These are phyloP conservation scores for Lordiphosa clarofinis DNA, from an alignment of 1,140 invertebrate species.

Conservation along the genomic window DNA sequence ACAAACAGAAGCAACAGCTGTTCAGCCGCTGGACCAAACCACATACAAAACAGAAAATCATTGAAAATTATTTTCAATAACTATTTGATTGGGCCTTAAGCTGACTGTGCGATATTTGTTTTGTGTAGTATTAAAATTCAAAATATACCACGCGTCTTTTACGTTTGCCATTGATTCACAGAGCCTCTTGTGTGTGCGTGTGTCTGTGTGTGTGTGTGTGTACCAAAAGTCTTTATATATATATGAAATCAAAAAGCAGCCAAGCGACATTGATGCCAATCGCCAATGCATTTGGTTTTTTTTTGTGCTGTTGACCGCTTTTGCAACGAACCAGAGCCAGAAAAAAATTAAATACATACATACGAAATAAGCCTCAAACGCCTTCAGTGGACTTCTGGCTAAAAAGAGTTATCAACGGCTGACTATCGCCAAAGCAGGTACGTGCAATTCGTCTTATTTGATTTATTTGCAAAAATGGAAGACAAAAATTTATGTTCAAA, in stretches of 20 bases:
- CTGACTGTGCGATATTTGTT: constrained; percentile 58
- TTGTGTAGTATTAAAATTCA: constrained; percentile 28
- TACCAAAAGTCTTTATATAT: constrained; percentile 27
- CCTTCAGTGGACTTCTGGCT: constrained; percentile 60
- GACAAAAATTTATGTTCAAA: constrained; percentile 33
- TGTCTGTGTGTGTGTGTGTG: constrained; percentile 23
- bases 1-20: constrained; percentile 53
- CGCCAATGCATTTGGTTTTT: constrained; percentile 47
- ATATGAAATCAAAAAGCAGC: constrained; percentile 55
- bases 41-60: constrained; percentile 31
- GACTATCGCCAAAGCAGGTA: constrained; percentile 53
- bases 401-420: constrained; percentile 60
- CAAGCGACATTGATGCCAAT: constrained; percentile 75
- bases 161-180: constrained; percentile 48
- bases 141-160: constrained; percentile 60
- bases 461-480: constrained; percentile 51
- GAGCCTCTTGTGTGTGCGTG: constrained; percentile 35
- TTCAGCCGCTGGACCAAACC: constrained; percentile 19
- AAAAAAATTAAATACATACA: constrained; percentile 41
- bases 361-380: constrained; percentile 57
- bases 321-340: constrained; percentile 46
- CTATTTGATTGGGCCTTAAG: constrained; percentile 35
- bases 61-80: constrained; percentile 64
- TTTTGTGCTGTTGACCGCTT: constrained; percentile 27
- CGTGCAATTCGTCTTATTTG: constrained; percentile 58